These are phyloP conservation scores for Diabrotica virgifera DNA, from an alignment of 1,140 invertebrate species.

Conservation along the genomic window DNA sequence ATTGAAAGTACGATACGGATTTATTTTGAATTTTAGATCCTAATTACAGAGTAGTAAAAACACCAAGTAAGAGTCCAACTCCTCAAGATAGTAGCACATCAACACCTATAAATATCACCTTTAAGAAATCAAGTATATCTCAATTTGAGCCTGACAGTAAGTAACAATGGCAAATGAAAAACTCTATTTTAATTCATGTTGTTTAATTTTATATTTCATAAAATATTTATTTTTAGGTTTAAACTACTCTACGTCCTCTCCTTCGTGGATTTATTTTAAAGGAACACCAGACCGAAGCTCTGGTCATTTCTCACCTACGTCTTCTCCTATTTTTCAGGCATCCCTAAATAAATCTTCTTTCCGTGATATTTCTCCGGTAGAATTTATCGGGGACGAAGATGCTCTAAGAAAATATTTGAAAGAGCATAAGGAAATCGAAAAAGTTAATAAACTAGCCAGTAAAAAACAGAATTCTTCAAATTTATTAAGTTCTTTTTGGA, in stretches of 20 bases:
- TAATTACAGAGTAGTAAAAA: conserved; percentile 31
- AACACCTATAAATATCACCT: conserved; percentile 44
- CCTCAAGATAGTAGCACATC: conserved; percentile 21
- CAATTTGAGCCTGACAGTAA: conserved; percentile 39
- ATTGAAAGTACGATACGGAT: neutral
- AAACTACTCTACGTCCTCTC: conserved; percentile 40
- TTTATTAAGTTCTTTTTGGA: conserved; percentile 56
- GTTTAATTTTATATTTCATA: conserved; percentile 10
- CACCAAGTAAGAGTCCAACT: conserved; percentile 35
- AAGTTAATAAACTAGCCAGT: conserved; percentile 29
- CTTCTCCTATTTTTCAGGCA: conserved; percentile 32
- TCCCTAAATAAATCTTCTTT: conserved; percentile 36
- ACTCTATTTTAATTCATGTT: conserved; percentile 1
- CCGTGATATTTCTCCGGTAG: conserved; percentile 43
- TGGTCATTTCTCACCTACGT: conserved; percentile 35
- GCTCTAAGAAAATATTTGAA: conserved; percentile 49
- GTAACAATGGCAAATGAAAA: conserved; percentile 10
- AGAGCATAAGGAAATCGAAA: conserved; percentile 37
- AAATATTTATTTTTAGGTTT: conserved; percentile 29
- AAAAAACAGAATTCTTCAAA: conserved; percentile 32
- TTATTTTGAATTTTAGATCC: conserved; percentile 27
- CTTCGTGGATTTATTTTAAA: conserved; percentile 37
- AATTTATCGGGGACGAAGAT: conserved; percentile 51
- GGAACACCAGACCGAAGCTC: conserved; percentile 21
- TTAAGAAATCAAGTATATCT: conserved; percentile 38